Base-by-base conservation (phyloP, 53 echinoderm and acorn worm genomes). In the Stichopus horrens region DNA sequence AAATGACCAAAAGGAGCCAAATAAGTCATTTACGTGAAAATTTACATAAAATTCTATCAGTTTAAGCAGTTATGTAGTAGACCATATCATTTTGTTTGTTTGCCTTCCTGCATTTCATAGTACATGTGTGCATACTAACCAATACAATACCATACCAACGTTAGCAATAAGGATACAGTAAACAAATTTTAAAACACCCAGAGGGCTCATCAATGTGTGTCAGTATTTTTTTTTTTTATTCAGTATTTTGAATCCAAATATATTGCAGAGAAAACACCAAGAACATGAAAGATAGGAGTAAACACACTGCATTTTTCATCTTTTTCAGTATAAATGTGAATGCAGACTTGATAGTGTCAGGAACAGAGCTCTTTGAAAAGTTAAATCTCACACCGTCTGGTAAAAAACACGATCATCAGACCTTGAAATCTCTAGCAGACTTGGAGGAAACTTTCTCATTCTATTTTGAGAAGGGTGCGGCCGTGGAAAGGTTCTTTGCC, bases 341-440 rank as follows among this genome's bases (percentile, higher is more conserved):
- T 91, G 94, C 95, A 65, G 98, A 98, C 86, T 83, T 98, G 73
- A 98, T 98, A 65, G 98, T 98, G 19, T 92, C 95, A 7, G 98
- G 92, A 21, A 95, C 91, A 86, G 92, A 80, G 8, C 88, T 98
- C 73, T 90, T 98, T 20, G 86, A 89, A 58, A 73, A 90, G 54
- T 86, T 98, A 18, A 83, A 83, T 57, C 74, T 93, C 5, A 9
- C 66, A 18, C 93, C 92, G 14, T 88, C 88, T 59, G 93, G 92
- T 0, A 68, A 87, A 16, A 89, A 86, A 20, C 52, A 57, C 54
- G 95, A 94, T 58, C 92, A 98, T 74, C 52, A 84, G 5, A 78
- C 91, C 16, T 88, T 98, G 52, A 88, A 75, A 52, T 94, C 95
- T 53, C 59, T 98, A 79, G 77, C 59, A 1, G 91, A 93, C 79